These are phyloP conservation scores for Sarcophaga variegata DNA, from an alignment of 2,888 invertebrate genomes.

Conservation along the genomic window DNA sequence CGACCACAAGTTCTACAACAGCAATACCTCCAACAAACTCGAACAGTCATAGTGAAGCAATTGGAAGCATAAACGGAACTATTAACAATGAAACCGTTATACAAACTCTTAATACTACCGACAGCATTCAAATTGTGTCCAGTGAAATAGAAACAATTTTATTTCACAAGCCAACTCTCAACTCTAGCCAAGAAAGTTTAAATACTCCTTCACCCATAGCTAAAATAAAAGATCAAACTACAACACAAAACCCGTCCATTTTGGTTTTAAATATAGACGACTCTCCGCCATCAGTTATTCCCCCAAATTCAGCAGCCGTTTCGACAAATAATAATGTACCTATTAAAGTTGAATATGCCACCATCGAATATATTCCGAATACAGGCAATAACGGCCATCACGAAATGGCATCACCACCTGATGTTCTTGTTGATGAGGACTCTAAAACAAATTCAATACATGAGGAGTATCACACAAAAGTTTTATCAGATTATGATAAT, in stretches of 20 bases:
- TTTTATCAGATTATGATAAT: slow-evolving; percentile 74
- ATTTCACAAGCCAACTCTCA: slow-evolving; percentile 8
- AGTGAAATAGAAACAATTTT: slow-evolving; percentile 29
- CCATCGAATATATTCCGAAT: slow-evolving; percentile 79
- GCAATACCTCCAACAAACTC: slow-evolving; percentile 43
- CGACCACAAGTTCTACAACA: slow-evolving; percentile 67
- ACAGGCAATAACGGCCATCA: slow-evolving; percentile 48
- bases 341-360: slow-evolving; percentile 78
- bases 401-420: slow-evolving; percentile 69
- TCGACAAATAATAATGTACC: slow-evolving; percentile 66
- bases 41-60: slow-evolving; percentile 1
- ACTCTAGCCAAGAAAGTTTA: slow-evolving; percentile 33
- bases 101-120: slow-evolving; percentile 8
- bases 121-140: neutral
- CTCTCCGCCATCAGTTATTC: slow-evolving; percentile 51
- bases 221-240: slow-evolving; percentile 9
- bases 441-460: slow-evolving; percentile 80
- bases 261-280: slow-evolving; percentile 66
- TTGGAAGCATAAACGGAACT: slow-evolving; percentile 45
- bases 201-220: slow-evolving; percentile 4
- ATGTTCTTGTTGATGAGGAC: slow-evolving; percentile 77
- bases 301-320: slow-evolving; percentile 37
- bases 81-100: slow-evolving; percentile 55
- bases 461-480: slow-evolving; percentile 78
- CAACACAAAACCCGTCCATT: slow-evolving; percentile 53